Conservation (phyloP, 2,797 vertebrate species). For the Macrochelys suwanniensis region DNA sequence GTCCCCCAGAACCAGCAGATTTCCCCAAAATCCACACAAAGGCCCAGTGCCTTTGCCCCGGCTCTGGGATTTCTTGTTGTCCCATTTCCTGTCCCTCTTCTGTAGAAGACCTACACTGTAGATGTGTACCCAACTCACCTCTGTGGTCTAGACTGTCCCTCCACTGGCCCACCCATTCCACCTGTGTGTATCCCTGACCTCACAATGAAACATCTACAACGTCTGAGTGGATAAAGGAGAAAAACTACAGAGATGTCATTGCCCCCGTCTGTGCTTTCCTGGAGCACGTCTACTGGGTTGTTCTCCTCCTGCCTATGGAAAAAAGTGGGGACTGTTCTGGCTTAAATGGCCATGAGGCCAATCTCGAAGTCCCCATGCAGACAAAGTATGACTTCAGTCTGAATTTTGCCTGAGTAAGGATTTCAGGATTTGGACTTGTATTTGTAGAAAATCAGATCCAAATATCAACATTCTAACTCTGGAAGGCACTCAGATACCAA, state of each 20-base stretch:
- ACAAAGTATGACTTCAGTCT: not conserved
- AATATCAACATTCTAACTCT: not conserved
- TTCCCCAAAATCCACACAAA: not conserved
- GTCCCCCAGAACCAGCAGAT: not conserved
- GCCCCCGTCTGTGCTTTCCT: not conserved
- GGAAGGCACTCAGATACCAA: accelerated
- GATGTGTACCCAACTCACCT: not conserved
- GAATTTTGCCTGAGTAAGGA: not conserved
- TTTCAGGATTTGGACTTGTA: not conserved
- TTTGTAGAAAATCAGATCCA: accelerated
- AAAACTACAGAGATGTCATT: not conserved
- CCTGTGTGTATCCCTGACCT: not conserved
- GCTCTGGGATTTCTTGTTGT: not conserved
- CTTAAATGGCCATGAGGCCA: not conserved
- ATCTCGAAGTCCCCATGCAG: not conserved
- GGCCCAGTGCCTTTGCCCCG: not conserved
- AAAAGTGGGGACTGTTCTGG: not conserved
- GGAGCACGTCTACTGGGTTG: not conserved
- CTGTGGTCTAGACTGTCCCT: not conserved
- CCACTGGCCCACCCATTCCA: not conserved
- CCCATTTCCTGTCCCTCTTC: not conserved
- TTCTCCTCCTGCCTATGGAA: not conserved
- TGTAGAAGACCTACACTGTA: not conserved
- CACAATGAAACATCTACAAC: not conserved
- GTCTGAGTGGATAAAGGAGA: not conserved